Percentiles rank a stretch among this genome's conserved stretches.
These are phyloP conservation scores for Gastracanthus pulcherrimus DNA, from an alignment of 2,888 invertebrate species.

Conservation along the genomic window DNA sequence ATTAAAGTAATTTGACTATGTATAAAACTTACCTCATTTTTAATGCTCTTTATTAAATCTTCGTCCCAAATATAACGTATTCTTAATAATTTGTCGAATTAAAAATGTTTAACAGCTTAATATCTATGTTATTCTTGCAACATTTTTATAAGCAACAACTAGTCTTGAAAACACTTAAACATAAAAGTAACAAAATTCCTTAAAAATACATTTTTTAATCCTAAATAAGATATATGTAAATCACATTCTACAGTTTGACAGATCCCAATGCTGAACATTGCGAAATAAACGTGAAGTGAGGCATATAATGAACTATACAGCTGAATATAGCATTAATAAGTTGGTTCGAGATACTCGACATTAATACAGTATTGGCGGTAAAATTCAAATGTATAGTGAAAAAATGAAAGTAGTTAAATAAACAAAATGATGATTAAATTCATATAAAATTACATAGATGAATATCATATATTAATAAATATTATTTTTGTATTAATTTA, in stretches of 20 bases:
- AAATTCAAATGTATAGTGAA: not conserved
- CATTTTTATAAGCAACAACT: not conserved
- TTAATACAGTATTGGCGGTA: not conserved
- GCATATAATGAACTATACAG: not conserved
- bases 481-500: too few relatives aligned
- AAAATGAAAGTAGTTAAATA: too few relatives aligned
- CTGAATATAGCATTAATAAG: too few relatives aligned
- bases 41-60: too few relatives aligned
- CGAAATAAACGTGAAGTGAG: not conserved
- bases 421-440: too few relatives aligned
- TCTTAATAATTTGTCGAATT: too few relatives aligned
- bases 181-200: not conserved
- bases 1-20: not conserved
- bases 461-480: too few relatives aligned
- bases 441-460: too few relatives aligned
- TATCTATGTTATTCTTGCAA: too few relatives aligned
- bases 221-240: not conserved
- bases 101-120: too few relatives aligned
- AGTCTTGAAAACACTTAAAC: not conserved
- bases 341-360: not conserved
- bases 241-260: not conserved
- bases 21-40: conserved; percentile 42
- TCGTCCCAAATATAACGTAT: too few relatives aligned
- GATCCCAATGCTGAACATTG: not conserved
- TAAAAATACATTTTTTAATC: not conserved